Base-by-base conservation (phyloP, 2,888 invertebrate genomes). In the Selenia dentaria region DNA sequence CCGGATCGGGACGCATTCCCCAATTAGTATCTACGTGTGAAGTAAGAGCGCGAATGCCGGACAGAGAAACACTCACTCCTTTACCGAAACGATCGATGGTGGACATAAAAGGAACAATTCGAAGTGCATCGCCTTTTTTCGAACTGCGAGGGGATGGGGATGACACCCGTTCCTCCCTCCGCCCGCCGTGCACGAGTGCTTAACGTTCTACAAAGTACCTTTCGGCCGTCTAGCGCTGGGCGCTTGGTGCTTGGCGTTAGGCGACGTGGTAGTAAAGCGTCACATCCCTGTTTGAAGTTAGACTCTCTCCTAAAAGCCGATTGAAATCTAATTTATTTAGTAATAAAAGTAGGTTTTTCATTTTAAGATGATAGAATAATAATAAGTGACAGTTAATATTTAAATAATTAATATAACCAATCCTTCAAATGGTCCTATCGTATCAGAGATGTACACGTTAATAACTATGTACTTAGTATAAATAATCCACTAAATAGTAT, bases 51-150 rank as follows among this genome's bases (percentile, higher is more conserved):
- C 68, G 74, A 68, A 68, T 64, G 66, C 74, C 66, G 79, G 76
- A 77, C 80, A 79, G 83, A 84, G 84, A 85, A 82, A 81, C 86
- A 84, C 79, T 81, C 85, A 76, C 80, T 85, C 85, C 84, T 87
- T 86, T 80, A 76, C 81, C 74, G 83, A 79, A 83, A 79, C 88
- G 89, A 89, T 90, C 90, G 89, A 90, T 90, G 72, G 81, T 77
- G 79, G 84, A 85, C 89, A 86, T 74, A 90, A 90, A 90, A 90
- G 81, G 89, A 86, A 88, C 89, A 88, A 86, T 87, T 77, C 75
- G 74, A 84, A 85, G 83, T 87, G 84, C 84, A 88, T 87, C 84
- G 89, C 88, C 87, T 87, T 89, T 90, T 89, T 89, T 87, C 83
- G 81, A 88, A 83, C 28, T 74, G 72, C 68, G 70, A 68, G 68